Conservation (phyloP, 1,140 invertebrate genomes). For the Ostrea denselamellosa region DNA sequence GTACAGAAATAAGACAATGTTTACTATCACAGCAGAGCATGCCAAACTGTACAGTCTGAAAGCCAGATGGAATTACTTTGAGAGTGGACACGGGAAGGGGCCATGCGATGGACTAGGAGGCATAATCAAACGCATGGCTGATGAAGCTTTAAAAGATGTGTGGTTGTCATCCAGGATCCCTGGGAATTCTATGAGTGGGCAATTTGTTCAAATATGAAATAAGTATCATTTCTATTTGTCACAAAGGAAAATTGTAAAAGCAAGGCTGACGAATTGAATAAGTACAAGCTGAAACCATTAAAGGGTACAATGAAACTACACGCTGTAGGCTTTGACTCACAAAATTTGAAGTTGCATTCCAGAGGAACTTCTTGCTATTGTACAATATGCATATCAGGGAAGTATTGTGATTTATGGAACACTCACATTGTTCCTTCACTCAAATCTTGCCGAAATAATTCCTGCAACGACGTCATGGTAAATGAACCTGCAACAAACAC, state of each 20-base stretch:
- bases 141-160: conserved; percentile 59
- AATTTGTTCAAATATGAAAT: conserved; percentile 27
- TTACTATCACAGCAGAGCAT: conserved; percentile 40
- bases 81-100: conserved; percentile 60
- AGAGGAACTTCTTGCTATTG: not conserved
- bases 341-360: not conserved
- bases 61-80: conserved; percentile 56
- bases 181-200: conserved; percentile 60
- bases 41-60: not conserved
- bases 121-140: conserved; percentile 55
- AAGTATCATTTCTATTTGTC: conserved; percentile 24
- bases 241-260: not conserved
- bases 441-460: no score
- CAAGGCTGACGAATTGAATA: not conserved
- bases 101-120: conserved; percentile 64
- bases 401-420: no score
- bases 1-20: conserved; percentile 50
- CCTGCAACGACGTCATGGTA: no score
- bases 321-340: not conserved
- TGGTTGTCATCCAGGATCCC: conserved; percentile 58
- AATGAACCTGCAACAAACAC: no score
- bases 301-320: not conserved
- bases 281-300: not conserved
- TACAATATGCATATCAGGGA: no score
- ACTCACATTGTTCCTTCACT: no score